Conservation (phyloP, 2,113 vertebrate species). For the Diphyllodes magnificus region DNA sequence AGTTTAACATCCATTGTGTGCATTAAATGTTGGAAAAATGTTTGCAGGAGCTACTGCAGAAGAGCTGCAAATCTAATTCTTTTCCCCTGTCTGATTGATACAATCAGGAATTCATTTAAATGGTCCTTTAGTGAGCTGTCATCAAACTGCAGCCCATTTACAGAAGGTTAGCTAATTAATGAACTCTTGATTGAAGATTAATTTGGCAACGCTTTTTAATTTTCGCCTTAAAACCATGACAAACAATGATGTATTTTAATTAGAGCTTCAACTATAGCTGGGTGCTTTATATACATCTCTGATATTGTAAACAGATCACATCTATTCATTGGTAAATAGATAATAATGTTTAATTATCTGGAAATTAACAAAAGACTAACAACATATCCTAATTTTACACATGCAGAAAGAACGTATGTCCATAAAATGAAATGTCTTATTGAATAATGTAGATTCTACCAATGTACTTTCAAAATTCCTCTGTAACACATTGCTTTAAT, state of each 20-base stretch:
- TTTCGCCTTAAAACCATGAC: constrained; percentile 69
- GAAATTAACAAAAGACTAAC: constrained; percentile 63
- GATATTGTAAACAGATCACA: constrained; percentile 65
- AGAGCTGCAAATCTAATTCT: constrained; percentile 31
- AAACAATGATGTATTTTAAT: constrained; percentile 66
- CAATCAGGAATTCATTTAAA: constrained; percentile 56
- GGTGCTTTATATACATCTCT: constrained; percentile 30
- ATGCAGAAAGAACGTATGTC: constrained; percentile 1
- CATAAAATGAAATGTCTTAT: constrained; percentile 19
- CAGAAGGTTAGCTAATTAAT: constrained; percentile 72
- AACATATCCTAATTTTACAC: constrained; percentile 42
- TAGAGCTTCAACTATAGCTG: constrained; percentile 44
- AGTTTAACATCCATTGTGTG: constrained; percentile 27
- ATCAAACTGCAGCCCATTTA: constrained; percentile 69
- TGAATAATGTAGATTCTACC: neutral
- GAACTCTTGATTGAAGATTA: constrained; percentile 73
- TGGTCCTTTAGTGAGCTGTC: constrained; percentile 58
- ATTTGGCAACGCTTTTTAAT: constrained; percentile 71
- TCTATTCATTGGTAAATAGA: constrained; percentile 62
- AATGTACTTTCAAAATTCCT: neutral
- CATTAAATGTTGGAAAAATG: constrained; percentile 54
- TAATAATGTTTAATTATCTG: constrained; percentile 64
- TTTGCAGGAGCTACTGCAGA: constrained; percentile 46
- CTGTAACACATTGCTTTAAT: neutral
- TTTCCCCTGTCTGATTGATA: constrained; percentile 40